Base-by-base conservation (phyloP, 2,113 vertebrate species). In the Fulmarus glacialis region DNA sequence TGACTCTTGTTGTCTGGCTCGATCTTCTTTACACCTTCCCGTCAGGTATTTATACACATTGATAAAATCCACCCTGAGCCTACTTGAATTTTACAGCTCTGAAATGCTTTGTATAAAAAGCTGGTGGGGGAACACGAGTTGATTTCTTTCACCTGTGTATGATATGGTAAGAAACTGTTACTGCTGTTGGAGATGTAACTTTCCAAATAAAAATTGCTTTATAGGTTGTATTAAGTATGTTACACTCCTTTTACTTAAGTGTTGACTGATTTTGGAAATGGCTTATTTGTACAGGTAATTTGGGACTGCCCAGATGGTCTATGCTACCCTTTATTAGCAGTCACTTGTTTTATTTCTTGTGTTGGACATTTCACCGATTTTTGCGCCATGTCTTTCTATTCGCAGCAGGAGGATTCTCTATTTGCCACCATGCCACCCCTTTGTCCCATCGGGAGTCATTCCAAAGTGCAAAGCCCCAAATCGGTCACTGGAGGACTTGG, bases 381-480 rank as follows among this genome's bases (percentile, higher is more conserved):
- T 34, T 88, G 50, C 13, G 11, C 23, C 40, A 0, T 93, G 3
- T 98, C 20, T 96, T 82, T 96, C 92, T 91, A 5, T 75, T 89
- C 21, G 24, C 93, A 99, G 98, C 98, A 99, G 96, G 99, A 99
- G 72, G 99, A 99, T 82, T 98, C 98, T 88, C 95, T 99, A 34
- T 99, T 99, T 95, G 98, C 99, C 59, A 98, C 98, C 23, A 99
- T 99, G 99, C 99, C 99, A 42, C 99, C 99, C 53, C 98, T 99
- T 79, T 99, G 99, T 94, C 99, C 99, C 56, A 99, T 99, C 79
- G 99, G 99, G 91, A 99, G 98, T 97, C 99, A 99, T 72, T 97
- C 98, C 79, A 99, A 98, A 85, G 98, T 98, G 50, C 99, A 99
- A 26, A 99, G 98, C 90, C 98, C 98, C 82, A 99, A 98, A 93